Conservation (phyloP, 2,888 invertebrate species). For the Lasioglossum pauxillum region DNA sequence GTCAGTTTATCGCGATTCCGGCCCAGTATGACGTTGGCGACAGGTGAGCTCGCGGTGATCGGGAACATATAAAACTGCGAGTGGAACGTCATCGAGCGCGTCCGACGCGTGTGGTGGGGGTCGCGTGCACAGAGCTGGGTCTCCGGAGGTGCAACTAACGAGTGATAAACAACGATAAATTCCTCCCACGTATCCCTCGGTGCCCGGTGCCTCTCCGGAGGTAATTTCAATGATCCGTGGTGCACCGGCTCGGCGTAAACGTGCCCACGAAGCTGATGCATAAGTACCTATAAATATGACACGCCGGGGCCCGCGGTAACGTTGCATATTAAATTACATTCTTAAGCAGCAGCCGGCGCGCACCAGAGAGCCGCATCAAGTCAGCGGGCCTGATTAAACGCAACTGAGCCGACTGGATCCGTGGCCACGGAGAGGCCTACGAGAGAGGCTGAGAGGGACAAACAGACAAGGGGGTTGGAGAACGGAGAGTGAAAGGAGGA, state of each 20-base stretch:
- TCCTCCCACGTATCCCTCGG: constrained; percentile 64
- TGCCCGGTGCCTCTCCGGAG: constrained; percentile 39
- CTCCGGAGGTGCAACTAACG: constrained; percentile 55
- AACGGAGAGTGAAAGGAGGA: constrained; percentile 24
- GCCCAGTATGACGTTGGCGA: background rate
- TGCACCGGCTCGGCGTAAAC: constrained; percentile 66
- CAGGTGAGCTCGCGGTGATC: background rate
- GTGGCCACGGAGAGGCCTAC: background rate
- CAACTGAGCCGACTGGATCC: constrained; percentile 48
- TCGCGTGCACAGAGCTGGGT: background rate
- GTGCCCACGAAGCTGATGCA: constrained; percentile 73
- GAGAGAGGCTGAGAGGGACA: constrained; percentile 14
- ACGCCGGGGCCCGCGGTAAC: constrained; percentile 73
- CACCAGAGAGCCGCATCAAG: constrained; percentile 68
- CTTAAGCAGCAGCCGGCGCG: constrained; percentile 75
- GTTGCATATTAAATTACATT: constrained; percentile 82
- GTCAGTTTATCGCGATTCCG: background rate
- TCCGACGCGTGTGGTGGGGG: background rate
- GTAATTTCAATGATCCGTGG: constrained; percentile 73
- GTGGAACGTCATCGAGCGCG: background rate
- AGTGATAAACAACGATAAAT: constrained; percentile 72
- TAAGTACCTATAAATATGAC: constrained; percentile 81
- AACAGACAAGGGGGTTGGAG: constrained; percentile 30
- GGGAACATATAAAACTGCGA: background rate
- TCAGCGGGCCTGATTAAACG: constrained; percentile 71